phyloP scores from a whole-genome alignment of 1,140 invertebrate species.

The Hyposmocoma kahamanoa region DNA sequence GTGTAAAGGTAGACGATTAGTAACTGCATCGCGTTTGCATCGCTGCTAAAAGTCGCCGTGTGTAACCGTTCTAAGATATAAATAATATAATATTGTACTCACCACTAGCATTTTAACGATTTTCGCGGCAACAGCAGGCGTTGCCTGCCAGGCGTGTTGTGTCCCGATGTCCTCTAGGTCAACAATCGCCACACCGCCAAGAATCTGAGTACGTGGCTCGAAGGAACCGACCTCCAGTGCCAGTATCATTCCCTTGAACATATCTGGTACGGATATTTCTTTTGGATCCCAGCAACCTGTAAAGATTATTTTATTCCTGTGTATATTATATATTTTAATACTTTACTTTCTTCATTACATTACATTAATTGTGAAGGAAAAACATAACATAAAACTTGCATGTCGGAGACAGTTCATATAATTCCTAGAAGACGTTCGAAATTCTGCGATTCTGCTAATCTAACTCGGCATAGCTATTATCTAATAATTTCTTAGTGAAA shows the following conservation, averaged over 20 bases:
- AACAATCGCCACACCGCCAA: conserved; percentile 84
- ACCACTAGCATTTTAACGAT: conserved; percentile 80
- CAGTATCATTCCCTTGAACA: conserved; percentile 82
- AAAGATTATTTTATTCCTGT: too few species aligned
- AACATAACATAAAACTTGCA: too few species aligned
- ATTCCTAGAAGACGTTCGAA: too few species aligned
- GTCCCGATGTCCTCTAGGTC: conserved; percentile 82
- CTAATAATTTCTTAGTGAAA: too few species aligned
- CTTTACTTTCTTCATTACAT: background rate
- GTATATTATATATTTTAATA: background rate
- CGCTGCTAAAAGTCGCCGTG: too few species aligned
- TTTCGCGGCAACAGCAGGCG: conserved; percentile 78
- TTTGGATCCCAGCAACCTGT: conserved; percentile 83
- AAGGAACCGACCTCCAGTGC: conserved; percentile 82
- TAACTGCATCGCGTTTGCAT: too few species aligned
- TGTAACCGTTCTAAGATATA: too few species aligned
- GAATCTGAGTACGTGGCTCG: conserved; percentile 83
- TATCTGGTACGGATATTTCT: conserved; percentile 77
- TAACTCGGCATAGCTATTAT: too few species aligned
- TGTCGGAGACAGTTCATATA: too few species aligned
- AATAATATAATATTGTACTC: conserved; percentile 48
- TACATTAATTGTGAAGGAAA: background rate
- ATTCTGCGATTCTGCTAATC: too few species aligned
- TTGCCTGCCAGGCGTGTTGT: conserved; percentile 82
- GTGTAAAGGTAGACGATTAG: too few species aligned